Conservation (phyloP, 1,140 invertebrate species). For the Aporrectodea caliginosa region DNA sequence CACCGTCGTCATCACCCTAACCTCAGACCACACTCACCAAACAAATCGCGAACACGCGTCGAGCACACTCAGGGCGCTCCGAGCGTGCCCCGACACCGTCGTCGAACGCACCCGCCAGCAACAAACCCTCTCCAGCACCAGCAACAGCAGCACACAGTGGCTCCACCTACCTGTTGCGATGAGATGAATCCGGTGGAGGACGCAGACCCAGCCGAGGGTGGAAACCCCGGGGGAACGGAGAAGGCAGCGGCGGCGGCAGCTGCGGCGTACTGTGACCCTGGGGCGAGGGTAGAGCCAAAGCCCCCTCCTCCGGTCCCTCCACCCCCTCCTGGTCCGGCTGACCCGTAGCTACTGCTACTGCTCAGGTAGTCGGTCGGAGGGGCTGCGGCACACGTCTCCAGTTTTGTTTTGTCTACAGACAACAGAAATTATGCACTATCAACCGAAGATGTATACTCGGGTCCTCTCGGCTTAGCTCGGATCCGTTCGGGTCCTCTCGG, state of each 20-base stretch:
- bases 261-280: background rate
- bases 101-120: background rate
- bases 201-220: no score
- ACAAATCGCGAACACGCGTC: background rate
- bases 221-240: background rate
- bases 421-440: background rate
- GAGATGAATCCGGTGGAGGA: background rate
- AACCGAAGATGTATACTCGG: background rate
- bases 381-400: background rate
- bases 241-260: no score
- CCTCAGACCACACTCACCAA: no score
- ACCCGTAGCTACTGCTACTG: background rate
- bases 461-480: background rate
- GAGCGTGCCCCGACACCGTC: background rate
- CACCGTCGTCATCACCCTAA: no score
- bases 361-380: background rate
- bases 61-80: no score
- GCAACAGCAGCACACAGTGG: no score
- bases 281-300: background rate
- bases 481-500: background rate
- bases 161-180: no score
- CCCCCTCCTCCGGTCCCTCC: background rate
- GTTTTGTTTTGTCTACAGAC: background rate
- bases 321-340: background rate
- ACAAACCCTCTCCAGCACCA: no score